These are phyloP conservation scores for Oxyscelio sp. DNA, from an alignment of 2,888 invertebrate species.

Conservation along the genomic window DNA sequence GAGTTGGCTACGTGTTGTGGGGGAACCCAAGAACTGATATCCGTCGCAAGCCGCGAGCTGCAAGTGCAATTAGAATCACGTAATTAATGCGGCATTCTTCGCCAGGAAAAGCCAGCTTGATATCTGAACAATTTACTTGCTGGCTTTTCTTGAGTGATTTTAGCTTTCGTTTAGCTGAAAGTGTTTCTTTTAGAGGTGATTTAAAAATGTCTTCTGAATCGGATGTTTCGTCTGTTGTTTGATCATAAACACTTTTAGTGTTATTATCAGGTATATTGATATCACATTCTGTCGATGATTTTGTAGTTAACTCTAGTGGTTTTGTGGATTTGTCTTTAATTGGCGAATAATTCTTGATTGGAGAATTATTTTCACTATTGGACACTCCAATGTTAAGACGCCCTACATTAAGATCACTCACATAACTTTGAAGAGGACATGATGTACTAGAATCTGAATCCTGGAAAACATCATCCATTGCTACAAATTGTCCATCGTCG, in stretches of 20 bases:
- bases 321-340: too few relatives aligned
- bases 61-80: too few relatives aligned
- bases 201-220: constrained; percentile 14
- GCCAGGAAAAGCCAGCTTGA: too few relatives aligned
- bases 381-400: background rate
- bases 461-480: constrained; percentile 64
- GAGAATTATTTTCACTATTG: background rate
- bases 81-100: too few relatives aligned
- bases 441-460: constrained; percentile 81
- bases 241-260: constrained; percentile 17
- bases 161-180: constrained; percentile 2
- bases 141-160: too few relatives aligned
- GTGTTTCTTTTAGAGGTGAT: background rate
- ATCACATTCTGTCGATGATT: background rate
- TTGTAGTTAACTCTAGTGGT: background rate
- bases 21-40: too few relatives aligned
- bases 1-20: too few relatives aligned
- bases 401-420: constrained; percentile 1
- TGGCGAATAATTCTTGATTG: background rate
- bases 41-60: too few relatives aligned
- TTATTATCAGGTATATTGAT: background rate
- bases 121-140: too few relatives aligned
- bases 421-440: constrained; percentile 65
- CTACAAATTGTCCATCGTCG: too few relatives aligned
- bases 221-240: constrained; percentile 32